Base-by-base conservation (phyloP, 2,888 invertebrate genomes). In the Lochmaea capreae region DNA sequence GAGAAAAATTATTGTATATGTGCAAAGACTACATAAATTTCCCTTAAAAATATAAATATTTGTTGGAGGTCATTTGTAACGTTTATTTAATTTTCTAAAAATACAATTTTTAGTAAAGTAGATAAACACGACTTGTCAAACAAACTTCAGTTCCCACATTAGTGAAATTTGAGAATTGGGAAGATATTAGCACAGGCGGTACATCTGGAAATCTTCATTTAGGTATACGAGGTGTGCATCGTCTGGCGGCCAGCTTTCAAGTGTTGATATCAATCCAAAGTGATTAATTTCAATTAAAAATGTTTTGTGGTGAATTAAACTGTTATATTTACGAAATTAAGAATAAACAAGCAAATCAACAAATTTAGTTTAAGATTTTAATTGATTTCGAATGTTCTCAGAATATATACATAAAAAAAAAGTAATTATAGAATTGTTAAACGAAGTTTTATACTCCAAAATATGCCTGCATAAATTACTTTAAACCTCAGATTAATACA, bases 41-140 rank as follows among this genome's bases (percentile, higher is more conserved):
- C 62, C 69, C 74, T 70, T 62, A 73, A 74, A 71, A 75, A 76
- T 74, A 75, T 77, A 77, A 77, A 77, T 77, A 77, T 77, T 77
- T 76, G 74, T 46, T 73, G 68, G 76, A 76, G 77, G 76, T 70
- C 73, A 75, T 75, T 72, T 69, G 74, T 70, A 69, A 72, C 59
- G 77, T 77, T 77, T 77, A 77, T 77, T 77, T 77, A 67, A 73
- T 71, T 72, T 77, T 75, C 77, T 77, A 77, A 76, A 77, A 77
- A 77, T 77, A 77, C 74, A 57, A 69, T 76, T 77, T 77, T 76
- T 74, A 73, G 74, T 76, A 73, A 71, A 72, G 63, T 72, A 65
- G 62, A 74, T 77, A 77, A 77, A 76, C 76, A 77, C 42, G 67
- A 69, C 75, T 71, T 77, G 77, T 77, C 77, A 76, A 77, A 76